Evolutionary conservation across 53 echinoderm and acorn worm genomes (phyloP).

Genomic region (Temnopleurus reevesii): DNA sequence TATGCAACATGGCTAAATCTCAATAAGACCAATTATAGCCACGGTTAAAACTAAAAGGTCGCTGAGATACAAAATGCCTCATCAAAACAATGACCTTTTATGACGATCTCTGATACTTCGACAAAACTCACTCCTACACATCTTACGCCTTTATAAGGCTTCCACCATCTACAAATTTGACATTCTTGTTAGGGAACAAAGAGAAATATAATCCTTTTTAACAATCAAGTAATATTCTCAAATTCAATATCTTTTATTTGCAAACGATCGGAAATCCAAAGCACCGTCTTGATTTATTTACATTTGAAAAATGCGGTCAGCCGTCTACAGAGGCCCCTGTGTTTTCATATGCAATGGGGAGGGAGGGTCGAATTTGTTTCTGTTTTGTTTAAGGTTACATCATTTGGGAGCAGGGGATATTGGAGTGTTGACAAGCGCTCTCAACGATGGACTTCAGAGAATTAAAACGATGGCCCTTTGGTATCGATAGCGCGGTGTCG

Average conservation of each 20-base stretch:
- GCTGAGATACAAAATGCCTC: too few relatives aligned
- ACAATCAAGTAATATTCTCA: neutral
- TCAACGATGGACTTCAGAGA: constrained; percentile 9
- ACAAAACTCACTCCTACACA: too few relatives aligned
- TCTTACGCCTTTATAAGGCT: too few relatives aligned
- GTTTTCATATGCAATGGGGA: constrained; percentile 10
- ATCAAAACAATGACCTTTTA: too few relatives aligned
- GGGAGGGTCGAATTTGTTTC: constrained; percentile 28
- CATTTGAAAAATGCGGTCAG: constrained; percentile 5
- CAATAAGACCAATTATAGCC: too few relatives aligned
- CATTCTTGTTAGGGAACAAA: neutral
- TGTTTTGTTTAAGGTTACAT: constrained; percentile 37
- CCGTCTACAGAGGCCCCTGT: neutral
- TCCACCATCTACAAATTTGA: neutral
- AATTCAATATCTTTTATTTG: too few relatives aligned
- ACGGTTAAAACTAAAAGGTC: too few relatives aligned
- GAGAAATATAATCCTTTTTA: neutral
- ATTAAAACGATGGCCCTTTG: neutral
- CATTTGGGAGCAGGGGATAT: neutral
- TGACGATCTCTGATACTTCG: too few relatives aligned
- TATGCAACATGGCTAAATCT: too few relatives aligned
- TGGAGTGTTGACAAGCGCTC: neutral
- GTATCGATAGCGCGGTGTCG: neutral
- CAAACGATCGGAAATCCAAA: constrained; percentile 13
- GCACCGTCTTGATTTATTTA: neutral